These are phyloP conservation scores for Sciaenops ocellatus DNA, from an alignment of 2,797 vertebrate species.

Conservation along the genomic window DNA sequence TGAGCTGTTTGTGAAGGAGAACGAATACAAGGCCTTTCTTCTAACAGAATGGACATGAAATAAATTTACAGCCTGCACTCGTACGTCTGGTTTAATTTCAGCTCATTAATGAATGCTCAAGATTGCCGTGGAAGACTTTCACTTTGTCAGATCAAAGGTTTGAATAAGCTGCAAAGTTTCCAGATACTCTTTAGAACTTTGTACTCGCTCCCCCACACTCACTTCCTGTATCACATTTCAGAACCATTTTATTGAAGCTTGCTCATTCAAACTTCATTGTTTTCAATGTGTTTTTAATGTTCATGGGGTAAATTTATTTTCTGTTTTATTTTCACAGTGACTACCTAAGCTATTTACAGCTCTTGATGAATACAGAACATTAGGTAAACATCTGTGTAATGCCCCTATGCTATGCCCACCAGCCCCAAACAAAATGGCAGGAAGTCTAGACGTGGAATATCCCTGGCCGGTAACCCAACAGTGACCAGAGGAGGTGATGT, in stretches of 20 bases:
- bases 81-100: slow-evolving; percentile 51
- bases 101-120: slow-evolving; percentile 16
- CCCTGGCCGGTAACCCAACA: slow-evolving; percentile 60
- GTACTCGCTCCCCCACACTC: slow-evolving; percentile 40
- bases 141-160: slow-evolving; percentile 54
- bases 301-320: not conserved
- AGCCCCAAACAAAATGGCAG: slow-evolving; percentile 63
- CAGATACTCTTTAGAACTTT: slow-evolving; percentile 55
- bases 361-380: slow-evolving; percentile 17
- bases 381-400: slow-evolving; percentile 48
- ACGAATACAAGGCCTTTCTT: slow-evolving; percentile 71
- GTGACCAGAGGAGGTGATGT: slow-evolving; percentile 74
- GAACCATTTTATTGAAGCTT: slow-evolving; percentile 25
- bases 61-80: slow-evolving; percentile 78
- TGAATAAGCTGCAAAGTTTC: slow-evolving; percentile 52
- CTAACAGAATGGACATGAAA: slow-evolving; percentile 77
- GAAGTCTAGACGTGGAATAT: slow-evolving; percentile 73
- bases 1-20: slow-evolving; percentile 79
- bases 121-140: slow-evolving; percentile 32
- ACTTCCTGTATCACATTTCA: slow-evolving; percentile 64
- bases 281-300: slow-evolving; percentile 24
- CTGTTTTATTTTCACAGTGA: slow-evolving; percentile 1
- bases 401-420: slow-evolving; percentile 13
- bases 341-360: slow-evolving; percentile 14
- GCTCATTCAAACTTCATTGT: slow-evolving; percentile 28